These are phyloP conservation scores for Augochlora pura DNA, from an alignment of 1,140 invertebrate genomes.

Conservation along the genomic window DNA sequence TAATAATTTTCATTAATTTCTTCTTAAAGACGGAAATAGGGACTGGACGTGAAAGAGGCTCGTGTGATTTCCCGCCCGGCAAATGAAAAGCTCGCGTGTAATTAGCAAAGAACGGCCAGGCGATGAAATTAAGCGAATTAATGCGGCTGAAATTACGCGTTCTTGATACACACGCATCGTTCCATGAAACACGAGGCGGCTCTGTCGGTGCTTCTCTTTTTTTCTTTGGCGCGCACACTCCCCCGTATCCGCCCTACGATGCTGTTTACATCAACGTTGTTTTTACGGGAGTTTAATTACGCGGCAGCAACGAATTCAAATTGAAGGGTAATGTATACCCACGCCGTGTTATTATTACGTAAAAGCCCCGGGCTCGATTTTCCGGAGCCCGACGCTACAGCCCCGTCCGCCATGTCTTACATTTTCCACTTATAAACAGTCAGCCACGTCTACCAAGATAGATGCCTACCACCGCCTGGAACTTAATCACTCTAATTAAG, in stretches of 20 bases:
- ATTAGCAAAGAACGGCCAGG: neutral
- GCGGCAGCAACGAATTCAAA: neutral
- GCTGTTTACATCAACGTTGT: conserved; percentile 7
- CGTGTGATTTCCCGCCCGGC: no score
- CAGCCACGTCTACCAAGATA: conserved; percentile 32
- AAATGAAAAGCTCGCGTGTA: neutral
- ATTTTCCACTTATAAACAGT: conserved; percentile 31
- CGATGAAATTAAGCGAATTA: conserved; percentile 27
- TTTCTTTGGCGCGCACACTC: neutral
- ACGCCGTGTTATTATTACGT: conserved; percentile 1
- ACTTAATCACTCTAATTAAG: conserved; percentile 52
- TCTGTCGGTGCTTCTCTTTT: neutral
- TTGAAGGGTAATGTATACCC: conserved; percentile 5
- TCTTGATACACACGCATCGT: conserved; percentile 1
- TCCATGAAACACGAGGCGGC: conserved; percentile 1
- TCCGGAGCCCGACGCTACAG: neutral
- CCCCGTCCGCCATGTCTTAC: conserved; percentile 15
- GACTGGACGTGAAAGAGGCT: no score
- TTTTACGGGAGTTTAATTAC: conserved; percentile 30
- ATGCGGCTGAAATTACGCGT: conserved; percentile 19
- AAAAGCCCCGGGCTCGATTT: conserved; percentile 21
- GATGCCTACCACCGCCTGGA: conserved; percentile 39
- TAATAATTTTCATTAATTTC: no score
- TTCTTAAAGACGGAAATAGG: no score
- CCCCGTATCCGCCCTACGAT: neutral